phyloP scores from a whole-genome alignment of 2,113 vertebrate genomes.

The Regulus satrapa region DNA sequence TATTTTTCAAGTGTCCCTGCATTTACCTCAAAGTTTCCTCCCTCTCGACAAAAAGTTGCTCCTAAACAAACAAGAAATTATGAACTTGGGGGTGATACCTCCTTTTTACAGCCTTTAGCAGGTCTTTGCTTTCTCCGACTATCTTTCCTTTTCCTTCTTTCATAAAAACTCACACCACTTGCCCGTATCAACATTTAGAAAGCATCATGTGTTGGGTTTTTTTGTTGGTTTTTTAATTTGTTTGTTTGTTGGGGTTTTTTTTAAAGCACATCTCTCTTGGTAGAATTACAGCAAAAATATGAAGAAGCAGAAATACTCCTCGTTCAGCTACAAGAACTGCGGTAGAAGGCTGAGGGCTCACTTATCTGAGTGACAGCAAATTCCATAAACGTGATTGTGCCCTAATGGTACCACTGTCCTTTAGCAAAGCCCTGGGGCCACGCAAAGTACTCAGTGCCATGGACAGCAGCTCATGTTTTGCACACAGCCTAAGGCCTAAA shows the following conservation, averaged over 20 bases:
- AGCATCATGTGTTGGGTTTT: no score
- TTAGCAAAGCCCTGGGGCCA: constrained; percentile 68
- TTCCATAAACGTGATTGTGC: constrained; percentile 28
- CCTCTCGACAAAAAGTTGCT: constrained; percentile 30
- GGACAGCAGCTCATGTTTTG: constrained; percentile 62
- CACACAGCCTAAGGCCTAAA: constrained; percentile 53
- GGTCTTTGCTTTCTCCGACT: background rate
- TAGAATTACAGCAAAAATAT: background rate
- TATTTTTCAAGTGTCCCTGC: constrained; percentile 60
- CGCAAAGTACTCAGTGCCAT: background rate
- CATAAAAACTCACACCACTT: background rate
- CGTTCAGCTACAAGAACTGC: background rate
- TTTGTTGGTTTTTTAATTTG: no score
- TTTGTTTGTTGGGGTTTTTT: no score
- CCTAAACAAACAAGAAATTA: constrained; percentile 26
- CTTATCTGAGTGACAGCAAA: constrained; percentile 6
- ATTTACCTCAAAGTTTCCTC: constrained; percentile 45
- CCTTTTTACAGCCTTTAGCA: background rate
- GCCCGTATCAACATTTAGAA: background rate
- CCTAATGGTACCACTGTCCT: constrained; percentile 65
- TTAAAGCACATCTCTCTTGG: background rate
- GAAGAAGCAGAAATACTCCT: background rate
- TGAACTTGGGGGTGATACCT: background rate
- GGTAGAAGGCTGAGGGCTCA: background rate
- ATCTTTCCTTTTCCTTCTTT: background rate